phyloP scores from a whole-genome alignment of 2,888 invertebrate species.

The Onthophagus sagittarius region DNA sequence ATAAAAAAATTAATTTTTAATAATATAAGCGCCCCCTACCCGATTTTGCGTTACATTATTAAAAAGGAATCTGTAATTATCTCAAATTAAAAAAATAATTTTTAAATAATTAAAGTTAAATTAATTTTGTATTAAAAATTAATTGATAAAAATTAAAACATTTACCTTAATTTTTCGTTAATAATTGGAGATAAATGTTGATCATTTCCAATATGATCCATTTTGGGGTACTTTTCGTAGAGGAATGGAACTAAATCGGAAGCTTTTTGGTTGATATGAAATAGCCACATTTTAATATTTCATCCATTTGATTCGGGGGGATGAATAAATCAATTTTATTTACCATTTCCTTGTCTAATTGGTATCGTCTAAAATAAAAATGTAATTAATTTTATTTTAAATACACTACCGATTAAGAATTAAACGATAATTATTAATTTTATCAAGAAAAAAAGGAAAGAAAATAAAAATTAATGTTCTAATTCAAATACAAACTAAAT shows the following conservation, averaged over 20 bases:
- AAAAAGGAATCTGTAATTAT: too few relatives aligned
- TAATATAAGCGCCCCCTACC: too few relatives aligned
- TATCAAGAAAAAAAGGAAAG: too few relatives aligned
- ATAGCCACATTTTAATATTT: conserved; percentile 69
- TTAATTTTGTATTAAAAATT: too few relatives aligned
- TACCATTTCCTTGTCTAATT: conserved; percentile 68
- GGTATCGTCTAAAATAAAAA: conserved; percentile 51
- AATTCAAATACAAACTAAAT: too few relatives aligned
- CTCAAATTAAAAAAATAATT: too few relatives aligned
- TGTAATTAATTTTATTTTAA: neutral
- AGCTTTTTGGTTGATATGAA: conserved; percentile 70
- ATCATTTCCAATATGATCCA: conserved; percentile 72
- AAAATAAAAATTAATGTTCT: neutral
- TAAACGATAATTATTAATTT: too few relatives aligned
- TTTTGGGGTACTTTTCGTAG: conserved; percentile 67
- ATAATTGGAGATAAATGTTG: conserved; percentile 78
- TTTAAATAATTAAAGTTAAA: too few relatives aligned
- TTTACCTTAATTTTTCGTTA: conserved; percentile 66
- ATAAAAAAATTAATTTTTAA: too few relatives aligned
- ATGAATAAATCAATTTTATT: conserved; percentile 63
- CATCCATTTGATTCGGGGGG: conserved; percentile 56
- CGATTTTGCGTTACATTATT: too few relatives aligned
- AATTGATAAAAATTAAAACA: too few relatives aligned
- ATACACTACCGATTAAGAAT: too few relatives aligned
- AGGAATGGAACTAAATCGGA: conserved; percentile 68